Evolutionary conservation across 2,888 invertebrate species (phyloP).

Genomic region (Orgyia antiqua): DNA sequence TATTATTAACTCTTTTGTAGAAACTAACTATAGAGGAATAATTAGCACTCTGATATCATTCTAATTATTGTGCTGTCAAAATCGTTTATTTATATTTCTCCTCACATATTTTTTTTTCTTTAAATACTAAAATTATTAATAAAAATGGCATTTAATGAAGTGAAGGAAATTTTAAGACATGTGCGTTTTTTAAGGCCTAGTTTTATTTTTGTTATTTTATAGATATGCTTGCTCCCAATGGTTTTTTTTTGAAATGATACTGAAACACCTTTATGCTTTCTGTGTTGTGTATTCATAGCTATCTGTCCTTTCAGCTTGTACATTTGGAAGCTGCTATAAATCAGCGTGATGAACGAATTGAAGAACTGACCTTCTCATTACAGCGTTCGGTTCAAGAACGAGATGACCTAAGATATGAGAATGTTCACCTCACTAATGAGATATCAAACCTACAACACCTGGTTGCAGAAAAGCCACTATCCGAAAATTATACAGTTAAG

Average conservation of each 20-base stretch:
- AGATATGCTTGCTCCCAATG: no score
- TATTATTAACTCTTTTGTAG: no score
- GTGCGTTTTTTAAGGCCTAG: constrained; percentile 7
- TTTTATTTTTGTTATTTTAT: no score
- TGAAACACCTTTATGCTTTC: constrained; percentile 26
- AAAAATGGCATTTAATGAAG: constrained; percentile 2
- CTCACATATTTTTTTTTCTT: no score
- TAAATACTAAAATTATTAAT: no score
- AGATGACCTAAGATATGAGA: constrained; percentile 79
- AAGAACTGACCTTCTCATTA: constrained; percentile 83
- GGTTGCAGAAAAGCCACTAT: constrained; percentile 46
- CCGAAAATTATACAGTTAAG: constrained; percentile 59
- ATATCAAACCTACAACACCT: constrained; percentile 69
- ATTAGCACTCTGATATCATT: no score
- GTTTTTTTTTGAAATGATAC: no score
- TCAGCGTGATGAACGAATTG: constrained; percentile 84
- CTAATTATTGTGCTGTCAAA: no score
- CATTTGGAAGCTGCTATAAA: constrained; percentile 84
- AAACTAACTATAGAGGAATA: no score
- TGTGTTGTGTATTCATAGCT: constrained; percentile 34
- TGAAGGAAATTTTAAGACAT: constrained; percentile 4
- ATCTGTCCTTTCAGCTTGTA: constrained; percentile 81
- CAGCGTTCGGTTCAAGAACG: constrained; percentile 81
- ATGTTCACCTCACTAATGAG: constrained; percentile 79
- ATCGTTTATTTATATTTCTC: no score